phyloP scores from a whole-genome alignment of 37 sponge, comb jelly and placozoan genomes.

The Agelas oroides region DNA sequence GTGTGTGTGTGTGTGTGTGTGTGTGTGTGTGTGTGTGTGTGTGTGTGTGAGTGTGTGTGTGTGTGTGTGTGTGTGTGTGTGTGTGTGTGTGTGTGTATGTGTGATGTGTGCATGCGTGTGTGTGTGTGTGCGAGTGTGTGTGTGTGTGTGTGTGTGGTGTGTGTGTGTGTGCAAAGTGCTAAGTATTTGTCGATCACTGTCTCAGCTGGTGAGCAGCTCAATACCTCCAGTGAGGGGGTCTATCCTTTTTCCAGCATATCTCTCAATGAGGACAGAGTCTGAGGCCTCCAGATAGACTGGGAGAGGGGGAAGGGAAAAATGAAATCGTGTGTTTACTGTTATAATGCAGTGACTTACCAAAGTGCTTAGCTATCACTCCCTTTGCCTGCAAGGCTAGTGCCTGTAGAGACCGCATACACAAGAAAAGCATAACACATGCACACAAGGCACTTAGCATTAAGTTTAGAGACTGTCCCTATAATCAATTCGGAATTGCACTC shows the following conservation, averaged over 20 bases:
- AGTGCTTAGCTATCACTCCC: conserved; percentile 87
- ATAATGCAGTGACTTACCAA: conserved; percentile 58
- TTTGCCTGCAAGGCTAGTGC: conserved; percentile 77
- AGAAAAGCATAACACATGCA: neutral
- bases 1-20: too few species aligned
- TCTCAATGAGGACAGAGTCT: conserved; percentile 80
- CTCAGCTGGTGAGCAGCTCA: too few species aligned
- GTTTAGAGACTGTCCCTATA: neutral
- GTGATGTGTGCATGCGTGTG: too few species aligned
- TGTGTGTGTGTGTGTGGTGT: neutral
- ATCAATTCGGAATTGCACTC: too few species aligned
- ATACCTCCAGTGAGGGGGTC: conserved; percentile 94
- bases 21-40: neutral
- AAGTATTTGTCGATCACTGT: too few species aligned
- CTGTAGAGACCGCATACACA: conserved; percentile 1
- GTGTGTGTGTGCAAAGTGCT: neutral
- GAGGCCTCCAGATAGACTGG: conserved; percentile 87
- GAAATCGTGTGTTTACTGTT: neutral
- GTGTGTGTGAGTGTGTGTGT: too few species aligned
- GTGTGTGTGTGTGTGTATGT: neutral
- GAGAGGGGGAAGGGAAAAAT: neutral
- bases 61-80: neutral
- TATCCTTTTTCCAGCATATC: conserved; percentile 89
- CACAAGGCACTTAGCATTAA: conserved; percentile 1
- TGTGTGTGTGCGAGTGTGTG: neutral